phyloP scores from a whole-genome alignment of 1,140 invertebrate species.

The Lepidurus packardi region DNA sequence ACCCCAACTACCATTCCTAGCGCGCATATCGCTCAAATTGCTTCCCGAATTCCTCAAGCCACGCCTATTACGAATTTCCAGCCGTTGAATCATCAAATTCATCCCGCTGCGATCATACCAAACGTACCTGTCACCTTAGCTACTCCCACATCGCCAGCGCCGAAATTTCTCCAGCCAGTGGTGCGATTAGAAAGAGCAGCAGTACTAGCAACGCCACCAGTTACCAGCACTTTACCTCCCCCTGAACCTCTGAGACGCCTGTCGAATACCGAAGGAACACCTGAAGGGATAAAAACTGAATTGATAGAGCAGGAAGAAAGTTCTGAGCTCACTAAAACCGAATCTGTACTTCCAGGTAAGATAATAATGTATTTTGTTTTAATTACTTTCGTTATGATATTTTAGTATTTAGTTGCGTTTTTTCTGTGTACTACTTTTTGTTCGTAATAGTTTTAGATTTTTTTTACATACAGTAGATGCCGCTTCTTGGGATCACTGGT shows the following conservation, averaged over 20 bases:
- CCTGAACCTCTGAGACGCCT: background rate
- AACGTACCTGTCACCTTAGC: background rate
- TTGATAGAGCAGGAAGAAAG: background rate
- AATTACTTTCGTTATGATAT: background rate
- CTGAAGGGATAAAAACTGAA: background rate
- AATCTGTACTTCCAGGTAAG: background rate
- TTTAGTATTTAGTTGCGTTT: too few species aligned
- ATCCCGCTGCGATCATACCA: background rate
- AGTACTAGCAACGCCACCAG: background rate
- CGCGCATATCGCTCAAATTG: slow-evolving; percentile 40
- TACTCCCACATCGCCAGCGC: slow-evolving; percentile 12
- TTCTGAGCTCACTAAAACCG: background rate
- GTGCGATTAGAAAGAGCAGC: slow-evolving; percentile 23
- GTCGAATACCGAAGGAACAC: background rate
- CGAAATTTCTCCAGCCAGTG: background rate
- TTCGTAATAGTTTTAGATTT: too few species aligned
- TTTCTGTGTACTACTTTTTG: too few species aligned
- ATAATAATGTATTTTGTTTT: background rate
- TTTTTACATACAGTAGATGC: too few species aligned
- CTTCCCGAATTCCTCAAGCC: slow-evolving; percentile 44
- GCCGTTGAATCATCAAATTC: background rate
- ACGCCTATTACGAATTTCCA: slow-evolving; percentile 37
- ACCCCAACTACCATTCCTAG: slow-evolving; percentile 48
- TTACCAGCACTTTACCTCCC: background rate
- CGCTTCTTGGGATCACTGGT: too few species aligned